Evolutionary conservation across 2,797 vertebrate genomes (phyloP).

Genomic region (Sus cebifrons): DNA sequence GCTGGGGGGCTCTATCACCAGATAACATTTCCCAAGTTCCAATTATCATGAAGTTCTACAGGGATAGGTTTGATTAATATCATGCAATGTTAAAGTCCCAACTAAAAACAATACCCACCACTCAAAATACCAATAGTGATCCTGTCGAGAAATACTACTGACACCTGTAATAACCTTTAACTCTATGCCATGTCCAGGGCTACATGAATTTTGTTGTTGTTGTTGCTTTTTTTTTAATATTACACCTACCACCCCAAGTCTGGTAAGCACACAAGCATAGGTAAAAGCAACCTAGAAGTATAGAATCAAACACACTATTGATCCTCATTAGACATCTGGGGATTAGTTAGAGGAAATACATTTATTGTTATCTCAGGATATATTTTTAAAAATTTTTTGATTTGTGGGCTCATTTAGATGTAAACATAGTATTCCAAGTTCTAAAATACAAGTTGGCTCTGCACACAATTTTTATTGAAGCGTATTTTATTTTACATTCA

Average conservation of each 20-base stretch:
- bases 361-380: not conserved
- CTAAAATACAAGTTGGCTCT: conserved; percentile 16
- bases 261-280: not conserved
- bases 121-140: not conserved
- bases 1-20: not conserved
- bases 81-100: not conserved
- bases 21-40: not conserved
- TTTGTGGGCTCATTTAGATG: not conserved
- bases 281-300: conserved; percentile 16
- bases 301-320: not conserved
- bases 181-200: not conserved
- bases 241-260: not conserved
- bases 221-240: not conserved
- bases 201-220: not conserved
- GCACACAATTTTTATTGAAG: conserved; percentile 48
- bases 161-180: not conserved
- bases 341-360: conserved; percentile 13
- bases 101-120: not conserved
- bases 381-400: not conserved
- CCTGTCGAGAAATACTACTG: not conserved
- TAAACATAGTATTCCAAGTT: not conserved
- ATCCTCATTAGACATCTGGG: not conserved
- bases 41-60: not conserved
- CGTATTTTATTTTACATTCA: conserved; percentile 53
- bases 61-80: not conserved